phyloP scores from a whole-genome alignment of 2,797 vertebrate species.

The Ptychobarbus kaznakovi region DNA sequence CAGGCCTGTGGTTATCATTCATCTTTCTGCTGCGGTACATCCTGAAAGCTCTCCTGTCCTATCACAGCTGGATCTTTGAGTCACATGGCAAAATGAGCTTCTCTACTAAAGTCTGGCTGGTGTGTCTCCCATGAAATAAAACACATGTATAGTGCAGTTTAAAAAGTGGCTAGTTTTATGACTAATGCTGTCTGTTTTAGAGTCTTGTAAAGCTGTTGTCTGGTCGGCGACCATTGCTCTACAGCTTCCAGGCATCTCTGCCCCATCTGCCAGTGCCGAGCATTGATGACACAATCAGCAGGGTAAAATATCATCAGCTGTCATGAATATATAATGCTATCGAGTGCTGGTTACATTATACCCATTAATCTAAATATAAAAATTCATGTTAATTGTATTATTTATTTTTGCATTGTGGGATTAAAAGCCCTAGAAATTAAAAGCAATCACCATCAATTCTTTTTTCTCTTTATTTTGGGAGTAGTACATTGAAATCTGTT shows the following conservation, averaged over 20 bases:
- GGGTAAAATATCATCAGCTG: conserved; percentile 74
- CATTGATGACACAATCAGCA: conserved; percentile 84
- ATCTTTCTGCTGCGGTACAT: conserved; percentile 87
- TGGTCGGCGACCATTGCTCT: conserved; percentile 87
- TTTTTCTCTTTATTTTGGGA: not conserved
- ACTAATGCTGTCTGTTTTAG: conserved; percentile 65
- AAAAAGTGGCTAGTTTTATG: not conserved
- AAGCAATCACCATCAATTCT: not conserved
- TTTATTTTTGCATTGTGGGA: not conserved
- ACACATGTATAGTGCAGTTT: not conserved
- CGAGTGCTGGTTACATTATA: not conserved
- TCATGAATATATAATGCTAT: not conserved
- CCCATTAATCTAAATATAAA: not conserved
- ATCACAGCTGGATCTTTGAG: conserved; percentile 96
- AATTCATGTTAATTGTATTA: not conserved
- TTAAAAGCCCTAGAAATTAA: not conserved
- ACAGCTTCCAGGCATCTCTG: conserved; percentile 93
- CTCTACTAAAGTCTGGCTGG: conserved; percentile 88
- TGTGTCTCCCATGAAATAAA: conserved; percentile 56
- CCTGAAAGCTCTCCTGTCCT: conserved; percentile 89
- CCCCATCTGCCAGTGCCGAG: conserved; percentile 89
- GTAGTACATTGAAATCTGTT: not conserved
- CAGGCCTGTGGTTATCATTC: conserved; percentile 86
- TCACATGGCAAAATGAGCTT: conserved; percentile 85
- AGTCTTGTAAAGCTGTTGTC: conserved; percentile 84